Percentiles rank a stretch among this genome's conserved stretches.
These are phyloP conservation scores for Nomada flava DNA, from an alignment of 2,888 invertebrate species.

Conservation along the genomic window DNA sequence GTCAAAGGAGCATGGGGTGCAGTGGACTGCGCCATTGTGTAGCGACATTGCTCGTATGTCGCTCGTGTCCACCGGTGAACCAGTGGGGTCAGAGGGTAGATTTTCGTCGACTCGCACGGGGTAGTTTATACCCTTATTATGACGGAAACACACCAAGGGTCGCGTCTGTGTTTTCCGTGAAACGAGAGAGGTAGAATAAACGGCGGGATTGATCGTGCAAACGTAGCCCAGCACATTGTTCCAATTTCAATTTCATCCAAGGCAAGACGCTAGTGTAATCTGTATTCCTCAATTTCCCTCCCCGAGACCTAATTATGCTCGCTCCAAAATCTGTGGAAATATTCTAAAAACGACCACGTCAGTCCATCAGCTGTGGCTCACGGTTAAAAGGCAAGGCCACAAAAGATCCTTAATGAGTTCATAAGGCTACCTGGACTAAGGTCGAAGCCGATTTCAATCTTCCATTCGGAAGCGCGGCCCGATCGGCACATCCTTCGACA, in stretches of 20 bases:
- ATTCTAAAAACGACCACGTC: not conserved
- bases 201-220: slow-evolving; percentile 9
- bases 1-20: slow-evolving; percentile 73
- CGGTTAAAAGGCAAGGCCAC: slow-evolving; percentile 14
- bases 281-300: not conserved
- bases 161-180: slow-evolving; percentile 40
- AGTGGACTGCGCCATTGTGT: slow-evolving; percentile 76
- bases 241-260: not conserved
- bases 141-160: slow-evolving; percentile 54
- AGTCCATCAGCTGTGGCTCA: slow-evolving; percentile 23
- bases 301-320: not conserved
- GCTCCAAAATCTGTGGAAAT: not conserved
- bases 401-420: slow-evolving; percentile 55
- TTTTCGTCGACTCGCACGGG: slow-evolving; percentile 63
- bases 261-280: too few species aligned
- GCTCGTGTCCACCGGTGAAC: slow-evolving; percentile 70
- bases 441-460: slow-evolving; percentile 49
- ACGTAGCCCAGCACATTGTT: not conserved
- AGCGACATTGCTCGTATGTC: slow-evolving; percentile 76
- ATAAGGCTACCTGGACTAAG: slow-evolving; percentile 59
- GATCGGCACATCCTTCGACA: slow-evolving; percentile 54
- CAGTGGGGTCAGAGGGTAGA: slow-evolving; percentile 73
- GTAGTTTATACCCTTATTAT: slow-evolving; percentile 74
- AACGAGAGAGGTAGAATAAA: slow-evolving; percentile 17
- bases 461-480: slow-evolving; percentile 16